Evolutionary conservation across 1,140 invertebrate genomes (phyloP).

Genomic region (Apis mellifera): DNA sequence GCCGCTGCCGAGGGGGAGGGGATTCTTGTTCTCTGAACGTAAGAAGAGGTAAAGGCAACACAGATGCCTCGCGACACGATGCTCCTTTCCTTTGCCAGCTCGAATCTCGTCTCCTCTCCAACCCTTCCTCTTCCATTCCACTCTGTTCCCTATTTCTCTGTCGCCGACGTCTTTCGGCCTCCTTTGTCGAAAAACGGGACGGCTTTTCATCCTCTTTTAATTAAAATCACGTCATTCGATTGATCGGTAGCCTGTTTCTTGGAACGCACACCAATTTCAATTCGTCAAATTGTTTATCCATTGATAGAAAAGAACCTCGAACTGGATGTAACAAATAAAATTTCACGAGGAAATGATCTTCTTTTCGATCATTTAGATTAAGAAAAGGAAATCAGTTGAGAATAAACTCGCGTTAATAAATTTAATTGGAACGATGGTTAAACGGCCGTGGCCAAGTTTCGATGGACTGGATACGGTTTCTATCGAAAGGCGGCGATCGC

Average conservation of each 20-base stretch:
- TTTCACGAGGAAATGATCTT: too few relatives aligned
- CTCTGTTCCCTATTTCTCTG: background rate
- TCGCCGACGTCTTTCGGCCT: background rate
- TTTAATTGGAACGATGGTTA: slow-evolving; percentile 24
- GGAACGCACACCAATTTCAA: slow-evolving; percentile 10
- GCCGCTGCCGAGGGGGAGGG: slow-evolving; percentile 12
- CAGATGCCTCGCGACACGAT: slow-evolving; percentile 37
- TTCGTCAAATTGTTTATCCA: background rate
- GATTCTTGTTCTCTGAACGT: background rate
- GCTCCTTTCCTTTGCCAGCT: slow-evolving; percentile 29
- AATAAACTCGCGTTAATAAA: background rate
- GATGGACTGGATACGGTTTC: slow-evolving; percentile 28
- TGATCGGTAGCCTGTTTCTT: background rate
- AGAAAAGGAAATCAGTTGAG: too few relatives aligned
- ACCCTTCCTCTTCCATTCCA: background rate
- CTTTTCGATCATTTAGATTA: too few relatives aligned
- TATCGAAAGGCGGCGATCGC: slow-evolving; percentile 57
- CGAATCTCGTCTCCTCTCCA: slow-evolving; percentile 17
- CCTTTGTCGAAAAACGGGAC: slow-evolving; percentile 56
- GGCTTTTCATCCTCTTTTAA: slow-evolving; percentile 65
- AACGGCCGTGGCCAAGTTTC: slow-evolving; percentile 48
- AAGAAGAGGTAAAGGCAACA: background rate
- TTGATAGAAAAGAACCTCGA: too few relatives aligned
- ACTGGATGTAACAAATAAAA: too few relatives aligned
- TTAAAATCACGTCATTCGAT: slow-evolving; percentile 60